Base-by-base conservation (phyloP, 2,888 invertebrate species). In the Ceratothoa steindachneri region DNA sequence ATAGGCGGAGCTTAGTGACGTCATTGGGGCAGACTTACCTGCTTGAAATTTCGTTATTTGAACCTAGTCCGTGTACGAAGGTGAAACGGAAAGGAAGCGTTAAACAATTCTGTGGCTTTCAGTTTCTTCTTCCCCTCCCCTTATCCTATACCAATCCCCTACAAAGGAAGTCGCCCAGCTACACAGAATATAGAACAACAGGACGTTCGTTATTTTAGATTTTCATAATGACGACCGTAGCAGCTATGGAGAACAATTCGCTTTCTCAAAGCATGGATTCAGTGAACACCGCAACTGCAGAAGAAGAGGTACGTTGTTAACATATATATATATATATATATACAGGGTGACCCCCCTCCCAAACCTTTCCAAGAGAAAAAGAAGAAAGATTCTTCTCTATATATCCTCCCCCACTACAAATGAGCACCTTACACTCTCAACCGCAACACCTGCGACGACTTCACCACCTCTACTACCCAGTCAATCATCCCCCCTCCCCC, bases 251-350 rank as follows among this genome's bases (percentile, higher is more conserved):
- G 85, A 89, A 90, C 81, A 87, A 89, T 81, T 88, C 89, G 84
- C 83, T 86, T 67, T 95, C 95, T 85, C 95, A 96, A 87, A 95
- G 95, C 88, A 95, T 96, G 95, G 96, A 96, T 88, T 95, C 95
- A 83, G 96, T 96, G 85, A 95, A 95, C 87, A 95, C 95, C 82
- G 91, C 91, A 84, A 92, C 93, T 85, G 92, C 94, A 85, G 96
- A 97, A 88, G 97, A 96, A 89, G 97, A 96, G 95, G 97, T 96
- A 84, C 88, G 91, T 71, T 67, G 27, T n/a, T 1, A 66, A 29
- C 27, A 66, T 66, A 66, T 29, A 27, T 27, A 1, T 27, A 64
- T 64, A 64, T 64, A 64, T 64, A 64, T 64, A 64, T 64, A 41
- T 41, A 41, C 15, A 5, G 41, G 41, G 41, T 41, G 41, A 15